Base-by-base conservation (phyloP, 2,113 vertebrate species). In the Mesitornis unicolor region DNA sequence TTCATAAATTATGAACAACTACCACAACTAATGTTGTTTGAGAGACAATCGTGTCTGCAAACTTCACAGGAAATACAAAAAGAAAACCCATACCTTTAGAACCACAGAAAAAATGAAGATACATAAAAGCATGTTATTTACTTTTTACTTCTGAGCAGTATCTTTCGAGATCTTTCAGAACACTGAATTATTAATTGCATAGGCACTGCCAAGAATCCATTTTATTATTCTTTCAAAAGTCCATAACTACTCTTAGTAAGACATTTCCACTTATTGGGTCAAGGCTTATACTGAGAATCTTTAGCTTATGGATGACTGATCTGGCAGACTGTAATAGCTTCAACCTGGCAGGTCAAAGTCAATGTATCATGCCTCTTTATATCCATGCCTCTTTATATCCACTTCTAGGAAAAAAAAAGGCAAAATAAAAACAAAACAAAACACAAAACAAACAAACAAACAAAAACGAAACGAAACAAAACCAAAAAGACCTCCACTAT, bases 131-230 rank as follows among this genome's bases (percentile, higher is more conserved):
- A 26, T 54, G 5, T 38, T 78, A 63, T 48, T 91, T 87, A 42
- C 53, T 42, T 80, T 26, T 36, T 69, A 54, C 16, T 78, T 85
- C 48, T 83, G 25, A 84, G 11, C 6, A 54, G 3, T 38, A 70
- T 43, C 75, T 96, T 85, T 87, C 92, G 93, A 95, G 68, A 85
- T 79, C 42, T 95, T 94, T 96, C 95, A 92, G 60, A 91, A 26
- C 56, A 36, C 16, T 95, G 75, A 95, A 93, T 91, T 89, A 92
- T 94, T 92, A 92, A 97, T 95, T 97, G 51, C 10, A 5, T 22
- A 96, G 77, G 35, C 84, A 87, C 69, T 92, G 47, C 36, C 84
- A 88, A 94, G 65, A 75, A 94, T 73, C 47, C 2, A 6, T 85
- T 93, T 61, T 57, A 69, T 73, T 96, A 90, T 90, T 96, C 67